phyloP scores from a whole-genome alignment of 2,797 vertebrate genomes.

The Odontamblyopus rebecca region DNA sequence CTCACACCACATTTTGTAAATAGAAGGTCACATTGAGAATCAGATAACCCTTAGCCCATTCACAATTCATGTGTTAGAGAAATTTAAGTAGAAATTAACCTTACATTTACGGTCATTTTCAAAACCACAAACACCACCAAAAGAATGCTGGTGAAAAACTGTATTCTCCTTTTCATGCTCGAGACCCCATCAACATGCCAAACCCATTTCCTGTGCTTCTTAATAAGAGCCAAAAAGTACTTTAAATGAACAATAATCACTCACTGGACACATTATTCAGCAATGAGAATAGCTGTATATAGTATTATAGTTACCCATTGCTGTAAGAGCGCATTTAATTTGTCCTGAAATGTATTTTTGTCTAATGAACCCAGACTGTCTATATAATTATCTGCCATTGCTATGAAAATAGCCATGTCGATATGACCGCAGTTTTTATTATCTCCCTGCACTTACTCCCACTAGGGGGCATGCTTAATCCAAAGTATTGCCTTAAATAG shows the following conservation, averaged over 20 bases:
- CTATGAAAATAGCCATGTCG: constrained; percentile 15
- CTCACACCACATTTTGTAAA: constrained; percentile 51
- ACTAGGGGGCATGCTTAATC: constrained; percentile 42
- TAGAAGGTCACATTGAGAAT: constrained; percentile 32
- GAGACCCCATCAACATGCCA: constrained; percentile 20
- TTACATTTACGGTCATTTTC: constrained; percentile 48
- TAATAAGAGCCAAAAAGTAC: constrained; percentile 14
- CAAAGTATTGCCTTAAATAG: constrained; percentile 17
- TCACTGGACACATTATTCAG: constrained; percentile 33
- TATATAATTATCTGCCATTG: background rate
- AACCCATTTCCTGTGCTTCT: constrained; percentile 17
- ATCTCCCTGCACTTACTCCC: constrained; percentile 20
- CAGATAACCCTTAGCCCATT: constrained; percentile 45
- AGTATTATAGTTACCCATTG: constrained; percentile 30
- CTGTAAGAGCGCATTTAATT: constrained; percentile 17
- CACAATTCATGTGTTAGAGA: constrained; percentile 44
- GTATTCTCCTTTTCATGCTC: constrained; percentile 51
- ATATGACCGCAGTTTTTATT: constrained; percentile 38
- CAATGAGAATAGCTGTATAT: constrained; percentile 6
- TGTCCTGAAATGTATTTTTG: background rate
- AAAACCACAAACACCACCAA: constrained; percentile 54
- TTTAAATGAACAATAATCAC: constrained; percentile 25
- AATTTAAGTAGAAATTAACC: constrained; percentile 34
- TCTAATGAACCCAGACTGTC: background rate
- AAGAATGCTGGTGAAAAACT: constrained; percentile 61